Evolutionary conservation across 2,888 invertebrate species (phyloP), one percentile per base, ranked within the genome.

Genomic region (Protodeltote pygarga): DNA sequence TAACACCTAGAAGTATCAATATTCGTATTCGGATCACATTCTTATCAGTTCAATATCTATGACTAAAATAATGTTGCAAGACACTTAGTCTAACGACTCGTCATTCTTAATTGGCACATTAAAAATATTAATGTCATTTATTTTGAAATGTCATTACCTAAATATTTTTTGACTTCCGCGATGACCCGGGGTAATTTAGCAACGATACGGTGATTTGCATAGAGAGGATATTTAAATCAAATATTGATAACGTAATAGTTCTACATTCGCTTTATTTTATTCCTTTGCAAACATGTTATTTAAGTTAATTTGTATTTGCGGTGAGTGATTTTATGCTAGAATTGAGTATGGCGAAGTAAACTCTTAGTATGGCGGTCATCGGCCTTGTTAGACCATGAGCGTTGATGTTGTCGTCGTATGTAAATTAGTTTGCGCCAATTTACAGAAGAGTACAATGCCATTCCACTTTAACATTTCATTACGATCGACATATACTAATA

Each of bases 351-450:
- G 40, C 54, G 61, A 73, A 73, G 69, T 76, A 76, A 77, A 72
- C 74, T 73, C 75, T 75, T 73, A 71, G 60, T 69, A 67, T 65
- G 64, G 68, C 82, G 87, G 87, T 87, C 86, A 79, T 77, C 73
- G 83, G 77, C 84, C 83, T 82, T 79, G 73, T 75, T 73, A 72
- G 72, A 70, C 70, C 66, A 75, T 70, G 72, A 75, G 52, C 71
- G 63, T 60, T 66, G 68, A 71, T 74, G 75, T 75, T 72, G 75
- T 73, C 73, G 69, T 68, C 79, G 71, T 75, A 82, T 84, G 81
- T 75, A 84, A 86, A 85, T 85, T 74, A 67, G 51, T 74, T 68
- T 68, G 71, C 61, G 77, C 78, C 81, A 80, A 86, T 83, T 82
- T 71, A 75, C 74, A 67, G 67, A 71, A 73, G 71, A 78, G 72